Percentiles rank a stretch among this genome's conserved stretches.
Evolutionary conservation across 1,140 invertebrate genomes (phyloP).

Genomic region (Heliconius hermathena): DNA sequence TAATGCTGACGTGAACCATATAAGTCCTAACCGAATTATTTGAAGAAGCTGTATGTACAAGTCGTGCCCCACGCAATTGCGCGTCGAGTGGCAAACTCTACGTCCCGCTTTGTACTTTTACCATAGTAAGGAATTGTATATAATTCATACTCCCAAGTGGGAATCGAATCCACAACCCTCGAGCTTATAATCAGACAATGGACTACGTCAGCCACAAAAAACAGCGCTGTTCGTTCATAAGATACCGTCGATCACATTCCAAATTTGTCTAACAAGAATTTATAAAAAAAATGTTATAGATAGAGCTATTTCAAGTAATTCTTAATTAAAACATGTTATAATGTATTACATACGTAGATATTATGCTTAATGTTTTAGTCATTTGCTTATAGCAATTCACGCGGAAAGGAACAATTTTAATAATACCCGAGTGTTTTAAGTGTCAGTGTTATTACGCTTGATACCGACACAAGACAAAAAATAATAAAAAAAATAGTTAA

Average conservation of each 20-base stretch:
- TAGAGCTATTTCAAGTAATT: not conserved
- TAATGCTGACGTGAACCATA: too few relatives aligned
- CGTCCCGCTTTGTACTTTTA: too few relatives aligned
- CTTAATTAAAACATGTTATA: not conserved
- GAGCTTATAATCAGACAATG: too few relatives aligned
- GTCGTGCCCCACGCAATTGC: too few relatives aligned
- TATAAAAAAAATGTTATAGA: not conserved
- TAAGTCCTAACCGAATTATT: too few relatives aligned
- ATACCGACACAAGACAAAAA: too few relatives aligned
- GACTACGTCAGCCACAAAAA: not conserved
- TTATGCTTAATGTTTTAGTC: not conserved
- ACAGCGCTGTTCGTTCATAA: not conserved
- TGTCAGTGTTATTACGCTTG: not conserved
- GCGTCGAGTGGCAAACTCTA: too few relatives aligned
- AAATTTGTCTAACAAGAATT: not conserved
- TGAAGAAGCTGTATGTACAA: too few relatives aligned
- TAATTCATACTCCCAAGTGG: too few relatives aligned
- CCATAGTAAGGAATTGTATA: too few relatives aligned
- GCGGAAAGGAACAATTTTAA: conserved; percentile 2
- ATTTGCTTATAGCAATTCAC: conserved; percentile 1
- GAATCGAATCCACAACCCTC: too few relatives aligned
- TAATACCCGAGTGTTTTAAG: not conserved
- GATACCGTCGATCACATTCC: not conserved
- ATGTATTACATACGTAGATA: not conserved
- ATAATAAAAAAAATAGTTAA: too few relatives aligned